Conservation (phyloP, 1,140 invertebrate genomes). For the Scaptomyza graminum region DNA sequence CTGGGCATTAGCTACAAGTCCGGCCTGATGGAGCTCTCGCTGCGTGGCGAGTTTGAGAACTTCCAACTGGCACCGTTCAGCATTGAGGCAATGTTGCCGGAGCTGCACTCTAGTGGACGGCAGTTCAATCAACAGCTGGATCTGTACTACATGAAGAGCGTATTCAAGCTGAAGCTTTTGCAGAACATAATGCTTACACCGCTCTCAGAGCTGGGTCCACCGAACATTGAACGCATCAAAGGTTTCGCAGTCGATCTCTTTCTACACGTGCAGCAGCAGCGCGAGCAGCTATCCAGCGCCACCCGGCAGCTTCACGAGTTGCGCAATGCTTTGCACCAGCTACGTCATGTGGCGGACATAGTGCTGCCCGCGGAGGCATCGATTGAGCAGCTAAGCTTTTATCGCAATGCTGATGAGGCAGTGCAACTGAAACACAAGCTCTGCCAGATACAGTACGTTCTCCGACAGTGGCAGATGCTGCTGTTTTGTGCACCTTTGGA, state of each 20-base stretch:
- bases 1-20: slow-evolving; percentile 92
- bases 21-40: slow-evolving; percentile 86
- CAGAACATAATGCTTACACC: slow-evolving; percentile 87
- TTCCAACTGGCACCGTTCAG: slow-evolving; percentile 68
- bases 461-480: slow-evolving; percentile 66
- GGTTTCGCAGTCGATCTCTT: slow-evolving; percentile 91
- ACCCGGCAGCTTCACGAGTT: slow-evolving; percentile 82
- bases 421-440: slow-evolving; percentile 51
- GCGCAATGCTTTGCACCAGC: slow-evolving; percentile 68
- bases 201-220: slow-evolving; percentile 91
- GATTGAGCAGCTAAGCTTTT: slow-evolving; percentile 25
- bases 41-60: slow-evolving; percentile 79
- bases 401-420: slow-evolving; percentile 38
- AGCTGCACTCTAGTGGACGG: slow-evolving; percentile 55
- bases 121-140: slow-evolving; percentile 75
- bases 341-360: slow-evolving; percentile 58
- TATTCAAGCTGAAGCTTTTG: slow-evolving; percentile 85
- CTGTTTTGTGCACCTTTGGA: slow-evolving; percentile 51
- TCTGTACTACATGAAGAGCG: slow-evolving; percentile 79
- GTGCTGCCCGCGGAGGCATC: slow-evolving; percentile 19
- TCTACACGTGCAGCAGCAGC: slow-evolving; percentile 86
- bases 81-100: slow-evolving; percentile 66
- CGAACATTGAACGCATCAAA: slow-evolving; percentile 92
- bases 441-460: slow-evolving; percentile 53
- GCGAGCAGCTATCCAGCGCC: slow-evolving; percentile 73